Percentiles rank a stretch among this genome's conserved stretches.
Evolutionary conservation across 2,888 invertebrate genomes (phyloP).

Genomic region (Rhamnusium bicolor): DNA sequence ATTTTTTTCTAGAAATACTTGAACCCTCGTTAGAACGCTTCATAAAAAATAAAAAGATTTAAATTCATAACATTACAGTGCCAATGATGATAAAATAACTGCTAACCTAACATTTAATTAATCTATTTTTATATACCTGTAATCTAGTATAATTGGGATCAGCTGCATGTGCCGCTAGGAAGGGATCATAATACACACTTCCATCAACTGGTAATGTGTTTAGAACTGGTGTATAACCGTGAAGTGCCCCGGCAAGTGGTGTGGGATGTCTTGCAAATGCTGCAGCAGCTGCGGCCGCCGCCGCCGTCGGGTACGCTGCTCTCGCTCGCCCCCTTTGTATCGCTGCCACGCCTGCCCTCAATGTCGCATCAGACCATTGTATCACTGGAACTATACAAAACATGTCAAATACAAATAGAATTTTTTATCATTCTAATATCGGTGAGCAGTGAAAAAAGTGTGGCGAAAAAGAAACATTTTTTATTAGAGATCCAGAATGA

Average conservation of each 20-base stretch:
- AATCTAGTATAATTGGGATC: slow-evolving; percentile 89
- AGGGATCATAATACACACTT: slow-evolving; percentile 97
- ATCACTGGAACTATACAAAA: slow-evolving; percentile 83
- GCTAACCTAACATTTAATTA: background rate
- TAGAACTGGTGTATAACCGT: slow-evolving; percentile 85
- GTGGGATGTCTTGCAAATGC: slow-evolving; percentile 80
- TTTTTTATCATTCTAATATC: too few relatives aligned
- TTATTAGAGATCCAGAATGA: too few relatives aligned
- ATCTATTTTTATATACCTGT: slow-evolving; percentile 76
- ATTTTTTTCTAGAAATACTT: too few relatives aligned
- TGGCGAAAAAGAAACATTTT: too few relatives aligned
- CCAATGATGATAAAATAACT: background rate
- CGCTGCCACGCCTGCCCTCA: slow-evolving; percentile 85
- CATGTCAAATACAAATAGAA: background rate
- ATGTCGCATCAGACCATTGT: slow-evolving; percentile 82
- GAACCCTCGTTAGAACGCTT: too few relatives aligned
- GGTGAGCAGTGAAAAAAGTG: too few relatives aligned
- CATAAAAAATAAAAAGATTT: too few relatives aligned
- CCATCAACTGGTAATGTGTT: slow-evolving; percentile 71
- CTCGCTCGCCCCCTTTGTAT: slow-evolving; percentile 84
- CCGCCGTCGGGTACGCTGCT: slow-evolving; percentile 79
- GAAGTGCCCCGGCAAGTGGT: slow-evolving; percentile 80
- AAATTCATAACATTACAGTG: slow-evolving; percentile 1
- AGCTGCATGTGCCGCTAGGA: slow-evolving; percentile 90
- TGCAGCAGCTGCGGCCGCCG: slow-evolving; percentile 83